These are phyloP conservation scores for Drosophila longiperda DNA, from an alignment of 2,888 invertebrate species.

Conservation along the genomic window DNA sequence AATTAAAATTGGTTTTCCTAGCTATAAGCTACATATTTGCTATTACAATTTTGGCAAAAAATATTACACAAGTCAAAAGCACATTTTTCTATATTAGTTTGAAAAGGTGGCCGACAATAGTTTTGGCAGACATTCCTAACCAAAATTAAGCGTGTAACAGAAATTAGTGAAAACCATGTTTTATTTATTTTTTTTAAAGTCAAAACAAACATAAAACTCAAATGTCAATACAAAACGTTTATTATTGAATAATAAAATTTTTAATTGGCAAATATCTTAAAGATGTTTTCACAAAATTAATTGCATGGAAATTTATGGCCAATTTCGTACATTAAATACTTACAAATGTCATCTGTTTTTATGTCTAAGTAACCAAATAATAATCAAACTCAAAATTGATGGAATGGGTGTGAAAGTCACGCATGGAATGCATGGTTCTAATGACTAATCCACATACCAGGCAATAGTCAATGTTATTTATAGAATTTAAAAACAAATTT, in stretches of 20 bases:
- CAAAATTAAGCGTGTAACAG: conserved; percentile 3
- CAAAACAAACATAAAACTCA: not conserved
- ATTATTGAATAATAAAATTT: not conserved
- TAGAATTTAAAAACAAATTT: not conserved
- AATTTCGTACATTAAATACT: not conserved
- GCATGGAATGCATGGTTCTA: not conserved
- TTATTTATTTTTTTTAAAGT: not conserved
- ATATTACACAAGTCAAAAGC: conserved; percentile 36
- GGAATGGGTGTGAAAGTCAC: not conserved
- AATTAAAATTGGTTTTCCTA: conserved; percentile 32
- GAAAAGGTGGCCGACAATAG: conserved; percentile 23
- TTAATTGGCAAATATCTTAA: not conserved
- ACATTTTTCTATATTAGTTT: conserved; percentile 14
- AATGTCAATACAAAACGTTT: not conserved
- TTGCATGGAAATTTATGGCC: not conserved
- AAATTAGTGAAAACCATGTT: conserved; percentile 8
- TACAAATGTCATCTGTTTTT: not conserved
- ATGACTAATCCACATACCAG: not conserved
- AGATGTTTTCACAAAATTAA: not conserved
- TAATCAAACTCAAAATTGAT: not conserved
- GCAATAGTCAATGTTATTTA: not conserved
- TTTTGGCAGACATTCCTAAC: conserved; percentile 47
- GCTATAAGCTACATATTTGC: conserved; percentile 17
- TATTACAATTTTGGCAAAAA: conserved; percentile 40
- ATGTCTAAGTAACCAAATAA: not conserved